Percentiles rank a stretch among this genome's conserved stretches.
Evolutionary conservation across 92 coral and sea anemone species (phyloP).

Genomic region (Siderastrea siderea): DNA sequence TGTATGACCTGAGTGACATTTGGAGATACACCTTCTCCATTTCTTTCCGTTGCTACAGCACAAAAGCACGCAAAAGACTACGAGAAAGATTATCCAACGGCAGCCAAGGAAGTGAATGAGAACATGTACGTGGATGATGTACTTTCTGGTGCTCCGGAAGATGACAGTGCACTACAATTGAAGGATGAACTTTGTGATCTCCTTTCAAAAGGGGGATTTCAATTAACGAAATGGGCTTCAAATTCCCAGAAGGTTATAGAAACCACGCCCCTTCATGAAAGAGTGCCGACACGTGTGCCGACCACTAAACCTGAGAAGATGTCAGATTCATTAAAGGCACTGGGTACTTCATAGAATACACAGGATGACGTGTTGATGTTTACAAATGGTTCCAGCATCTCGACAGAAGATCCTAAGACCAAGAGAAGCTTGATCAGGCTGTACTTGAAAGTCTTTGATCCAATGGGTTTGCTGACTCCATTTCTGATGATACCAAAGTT

Average conservation of each 20-base stretch:
- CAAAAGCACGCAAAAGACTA: conserved; percentile 7
- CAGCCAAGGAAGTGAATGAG: conserved; percentile 27
- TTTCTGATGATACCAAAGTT: conserved; percentile 30
- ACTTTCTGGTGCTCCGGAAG: conserved; percentile 8
- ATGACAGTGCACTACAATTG: conserved; percentile 14
- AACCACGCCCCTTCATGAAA: not conserved
- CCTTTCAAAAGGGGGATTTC: no score
- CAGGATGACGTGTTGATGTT: not conserved
- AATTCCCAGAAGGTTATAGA: no score
- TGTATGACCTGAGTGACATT: conserved; percentile 46
- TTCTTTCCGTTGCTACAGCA: conserved; percentile 36
- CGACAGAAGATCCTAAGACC: not conserved
- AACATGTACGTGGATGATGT: conserved; percentile 50
- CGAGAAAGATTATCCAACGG: conserved; percentile 17
- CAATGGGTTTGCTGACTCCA: conserved; percentile 35
- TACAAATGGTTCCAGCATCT: not conserved
- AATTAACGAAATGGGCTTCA: no score
- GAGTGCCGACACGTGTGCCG: not conserved
- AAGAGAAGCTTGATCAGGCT: conserved; percentile 40
- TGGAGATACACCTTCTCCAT: conserved; percentile 34
- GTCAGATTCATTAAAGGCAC: not conserved
- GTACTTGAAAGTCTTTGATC: conserved; percentile 34
- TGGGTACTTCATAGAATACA: not conserved
- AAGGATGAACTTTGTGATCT: no score
- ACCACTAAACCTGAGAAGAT: not conserved